phyloP scores from a whole-genome alignment of 2,113 vertebrate genomes.

The Butorides virescens region DNA sequence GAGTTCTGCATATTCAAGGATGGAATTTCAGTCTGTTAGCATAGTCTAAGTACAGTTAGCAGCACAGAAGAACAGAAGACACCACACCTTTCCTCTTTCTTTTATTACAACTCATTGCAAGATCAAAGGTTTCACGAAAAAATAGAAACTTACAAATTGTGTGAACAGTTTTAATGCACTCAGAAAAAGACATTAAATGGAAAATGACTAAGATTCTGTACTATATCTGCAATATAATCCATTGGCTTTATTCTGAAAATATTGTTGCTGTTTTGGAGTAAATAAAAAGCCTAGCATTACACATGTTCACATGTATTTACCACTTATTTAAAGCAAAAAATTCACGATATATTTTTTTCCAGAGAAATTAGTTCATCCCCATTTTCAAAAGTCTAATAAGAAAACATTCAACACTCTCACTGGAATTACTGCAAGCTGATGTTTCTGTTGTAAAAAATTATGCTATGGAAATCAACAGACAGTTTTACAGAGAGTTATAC shows the following conservation, averaged over 20 bases:
- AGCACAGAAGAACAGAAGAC: constrained; percentile 39
- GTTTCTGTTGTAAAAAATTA: constrained; percentile 63
- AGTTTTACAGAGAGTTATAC: constrained; percentile 60
- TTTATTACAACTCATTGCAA: constrained; percentile 70
- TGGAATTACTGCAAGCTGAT: constrained; percentile 42
- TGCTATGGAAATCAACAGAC: constrained; percentile 54
- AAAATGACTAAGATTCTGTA: constrained; percentile 64
- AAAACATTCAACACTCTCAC: constrained; percentile 65
- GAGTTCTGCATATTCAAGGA: not conserved
- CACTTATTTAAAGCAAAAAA: constrained; percentile 66
- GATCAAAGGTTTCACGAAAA: constrained; percentile 73
- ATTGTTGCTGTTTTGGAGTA: constrained; percentile 71
- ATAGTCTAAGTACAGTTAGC: not conserved
- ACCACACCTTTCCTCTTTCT: constrained; percentile 26
- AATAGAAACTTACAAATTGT: constrained; percentile 76
- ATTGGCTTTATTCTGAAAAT: constrained; percentile 76
- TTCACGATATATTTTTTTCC: constrained; percentile 46
- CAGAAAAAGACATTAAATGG: constrained; percentile 66
- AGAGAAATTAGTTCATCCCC: constrained; percentile 72
- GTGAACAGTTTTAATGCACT: constrained; percentile 71
- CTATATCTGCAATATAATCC: constrained; percentile 64
- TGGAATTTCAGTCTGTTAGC: not conserved
- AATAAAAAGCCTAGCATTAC: constrained; percentile 72
- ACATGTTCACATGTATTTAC: constrained; percentile 72
- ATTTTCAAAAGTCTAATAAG: constrained; percentile 70